Evolutionary conservation across 2,888 invertebrate genomes (phyloP), one percentile per base, ranked within the genome.

Genomic region (Cheilosia scutellata): DNA sequence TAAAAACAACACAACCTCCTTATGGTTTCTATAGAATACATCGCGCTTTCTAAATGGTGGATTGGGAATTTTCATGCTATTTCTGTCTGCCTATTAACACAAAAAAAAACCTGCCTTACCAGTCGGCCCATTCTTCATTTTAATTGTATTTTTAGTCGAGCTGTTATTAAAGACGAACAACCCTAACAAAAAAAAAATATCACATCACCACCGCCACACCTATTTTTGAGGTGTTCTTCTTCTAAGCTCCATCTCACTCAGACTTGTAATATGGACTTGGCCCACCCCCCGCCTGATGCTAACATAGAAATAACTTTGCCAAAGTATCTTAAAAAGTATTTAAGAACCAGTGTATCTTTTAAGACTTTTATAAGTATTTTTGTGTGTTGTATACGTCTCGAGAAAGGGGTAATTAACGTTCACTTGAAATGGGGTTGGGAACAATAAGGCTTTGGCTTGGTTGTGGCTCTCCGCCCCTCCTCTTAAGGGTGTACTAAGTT

Each of bases 341-440:
- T 86, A 86, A 79, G 76, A 42, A 51, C 44, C 65, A 80, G 80
- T 68, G 47, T 76, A 82, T 77, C 72, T 82, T 77, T 82, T 80
- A 77, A 82, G 76, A 66, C 60, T 60, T 82, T 77, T 72, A 66
- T 75, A 77, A 86, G 82, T 82, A 82, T 63, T 72, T 86, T 77
- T 76, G 75, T 71, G 47, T 83, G 72, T 84, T 80, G 49, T 57
- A 76, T 79, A 29, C 9, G 53, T 47, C 49, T 62, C 58, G 68
- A 62, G 47, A 76, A 82, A 76, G 76, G 76, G 78, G 84, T 88
- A 88, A 87, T 88, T 88, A 82, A 88, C 75, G 76, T 78, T 87
- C 74, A 66, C 57, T 77, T 66, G 53, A 70, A 87, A 80, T 75
- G 88, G 80, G 84, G 75, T 84, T 83, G 71, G 51, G 72, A 70